phyloP scores from a whole-genome alignment of 2,113 vertebrate species.

The Procapra przewalskii region DNA sequence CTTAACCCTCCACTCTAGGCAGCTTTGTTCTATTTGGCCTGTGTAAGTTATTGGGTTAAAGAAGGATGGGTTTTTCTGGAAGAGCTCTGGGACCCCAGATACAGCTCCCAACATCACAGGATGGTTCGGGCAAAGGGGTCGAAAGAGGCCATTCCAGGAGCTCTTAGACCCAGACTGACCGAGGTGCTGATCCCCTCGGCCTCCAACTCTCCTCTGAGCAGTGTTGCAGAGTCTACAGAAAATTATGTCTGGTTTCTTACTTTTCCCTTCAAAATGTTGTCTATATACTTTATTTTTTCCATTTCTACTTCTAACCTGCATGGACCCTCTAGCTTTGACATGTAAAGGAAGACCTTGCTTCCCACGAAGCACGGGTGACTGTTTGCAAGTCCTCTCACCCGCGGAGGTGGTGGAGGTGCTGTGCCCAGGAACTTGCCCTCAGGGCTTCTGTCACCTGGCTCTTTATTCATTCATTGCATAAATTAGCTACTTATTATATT shows the following conservation, averaged over 20 bases:
- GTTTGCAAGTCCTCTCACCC: background rate
- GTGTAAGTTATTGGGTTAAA: background rate
- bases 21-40: background rate
- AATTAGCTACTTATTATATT: background rate
- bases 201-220: background rate
- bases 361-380: background rate
- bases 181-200: rapidly evolving
- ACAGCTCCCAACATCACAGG: background rate
- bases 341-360: background rate
- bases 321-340: background rate
- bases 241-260: background rate
- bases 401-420: background rate
- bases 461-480: background rate
- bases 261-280: background rate
- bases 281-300: background rate
- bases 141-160: background rate
- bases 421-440: background rate
- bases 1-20: background rate
- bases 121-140: background rate
- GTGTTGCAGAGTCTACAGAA: background rate
- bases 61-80: background rate
- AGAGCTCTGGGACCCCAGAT: background rate
- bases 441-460: background rate
- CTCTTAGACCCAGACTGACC: background rate
- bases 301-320: background rate